These are phyloP conservation scores for Salvelinus sp. DNA, from an alignment of 2,113 vertebrate genomes.

Conservation along the genomic window DNA sequence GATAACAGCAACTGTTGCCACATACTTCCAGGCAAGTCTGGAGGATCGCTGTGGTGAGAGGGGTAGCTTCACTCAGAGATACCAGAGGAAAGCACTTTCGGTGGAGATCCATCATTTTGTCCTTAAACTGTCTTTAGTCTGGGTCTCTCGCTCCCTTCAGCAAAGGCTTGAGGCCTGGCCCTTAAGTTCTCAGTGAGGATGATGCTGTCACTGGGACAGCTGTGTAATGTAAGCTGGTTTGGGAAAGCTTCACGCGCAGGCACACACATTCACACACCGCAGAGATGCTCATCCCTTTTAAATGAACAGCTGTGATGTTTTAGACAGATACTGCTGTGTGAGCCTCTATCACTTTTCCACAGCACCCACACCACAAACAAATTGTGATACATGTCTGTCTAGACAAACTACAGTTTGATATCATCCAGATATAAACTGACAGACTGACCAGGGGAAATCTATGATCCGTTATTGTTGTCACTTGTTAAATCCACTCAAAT, in stretches of 20 bases:
- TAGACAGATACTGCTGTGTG: too few species aligned
- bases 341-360: too few species aligned
- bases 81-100: constrained; percentile 35
- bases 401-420: too few species aligned
- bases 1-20: constrained; percentile 9
- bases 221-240: background rate
- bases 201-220: background rate
- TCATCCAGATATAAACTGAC: too few species aligned
- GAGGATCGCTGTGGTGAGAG: background rate
- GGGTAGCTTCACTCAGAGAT: background rate
- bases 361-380: too few species aligned
- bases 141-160: background rate
- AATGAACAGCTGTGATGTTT: too few species aligned
- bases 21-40: background rate
- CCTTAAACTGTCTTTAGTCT: too few species aligned
- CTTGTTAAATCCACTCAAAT: too few species aligned
- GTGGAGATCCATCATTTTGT: too few species aligned
- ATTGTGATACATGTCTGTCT: too few species aligned
- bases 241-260: background rate
- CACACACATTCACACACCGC: background rate
- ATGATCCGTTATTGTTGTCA: too few species aligned
- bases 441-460: too few species aligned
- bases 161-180: background rate
- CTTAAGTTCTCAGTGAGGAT: background rate
- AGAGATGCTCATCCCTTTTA: background rate